These are phyloP conservation scores for Acleris holmiana DNA, from an alignment of 2,888 invertebrate species.

Conservation along the genomic window DNA sequence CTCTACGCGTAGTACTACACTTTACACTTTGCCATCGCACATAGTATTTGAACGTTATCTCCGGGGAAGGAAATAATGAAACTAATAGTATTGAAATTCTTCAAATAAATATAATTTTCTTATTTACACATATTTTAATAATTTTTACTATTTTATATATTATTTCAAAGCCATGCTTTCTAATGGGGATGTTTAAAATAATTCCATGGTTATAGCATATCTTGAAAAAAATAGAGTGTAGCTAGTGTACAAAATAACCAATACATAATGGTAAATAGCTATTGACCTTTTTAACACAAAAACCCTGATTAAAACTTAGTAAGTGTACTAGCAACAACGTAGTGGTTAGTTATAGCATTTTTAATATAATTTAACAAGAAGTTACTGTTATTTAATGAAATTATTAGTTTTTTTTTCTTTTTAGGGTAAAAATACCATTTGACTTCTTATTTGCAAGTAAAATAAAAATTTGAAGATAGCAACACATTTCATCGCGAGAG, in stretches of 20 bases:
- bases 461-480: conserved; percentile 42
- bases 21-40: too few species aligned
- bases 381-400: not conserved
- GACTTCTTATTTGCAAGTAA: not conserved
- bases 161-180: conserved; percentile 9
- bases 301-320: too few species aligned
- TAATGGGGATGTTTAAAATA: conserved; percentile 8
- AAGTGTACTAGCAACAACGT: too few species aligned
- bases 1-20: too few species aligned
- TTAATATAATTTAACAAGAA: not conserved
- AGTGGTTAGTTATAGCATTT: not conserved
- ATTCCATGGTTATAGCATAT: conserved; percentile 3
- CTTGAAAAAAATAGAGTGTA: conserved; percentile 12
- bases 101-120: too few species aligned
- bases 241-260: not conserved
- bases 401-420: not conserved
- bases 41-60: too few species aligned
- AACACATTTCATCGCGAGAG: conserved; percentile 67
- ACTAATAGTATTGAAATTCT: too few species aligned
- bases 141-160: too few species aligned
- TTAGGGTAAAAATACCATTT: conserved; percentile 21
- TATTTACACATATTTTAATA: too few species aligned
- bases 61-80: too few species aligned
- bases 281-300: not conserved
- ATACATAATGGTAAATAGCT: not conserved